Evolutionary conservation across 92 coral and sea anemone genomes (phyloP), one percentile per base, ranked within the genome.

Genomic region (Porites divaricata): DNA sequence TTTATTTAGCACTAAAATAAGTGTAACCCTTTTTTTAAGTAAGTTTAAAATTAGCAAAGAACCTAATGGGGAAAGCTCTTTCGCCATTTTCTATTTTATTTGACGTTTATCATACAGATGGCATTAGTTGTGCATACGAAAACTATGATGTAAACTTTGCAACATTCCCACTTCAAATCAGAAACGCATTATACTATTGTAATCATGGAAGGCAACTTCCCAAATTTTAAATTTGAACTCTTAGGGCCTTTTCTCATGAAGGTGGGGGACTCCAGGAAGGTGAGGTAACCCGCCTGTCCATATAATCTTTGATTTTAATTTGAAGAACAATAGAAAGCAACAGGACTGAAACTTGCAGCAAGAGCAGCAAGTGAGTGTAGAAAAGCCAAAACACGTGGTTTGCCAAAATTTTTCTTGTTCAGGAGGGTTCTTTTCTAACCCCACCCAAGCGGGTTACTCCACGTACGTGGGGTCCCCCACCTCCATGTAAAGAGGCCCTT

Each of bases 341-440:
- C 66, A 61, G 66, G 66, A 61, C 66, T 61, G 21, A 61, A 61
- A 15, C 10, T 61, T 61, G 66, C 66, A 61, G 66, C 66, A 61
- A 61, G 66, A 61, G 45, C 45, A 35, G 45, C 45, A 35, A 35
- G 45, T 35, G 45, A 35, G 45, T 35, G 45, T 0, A 35, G 45
- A 35, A 35, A 35, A 35, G 45, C 45, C 45, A 35, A 35, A 35
- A 35, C 35, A 26, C 35, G 35, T 26, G 35, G 35, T 26, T 26
- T 26, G 35, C 35, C 35, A 26, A 26, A 0, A 26, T 26, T 26
- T 26, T 26, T 26, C 35, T 26, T 26, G 35, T 26, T 26, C 35
- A 26, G 35, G 45, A 35, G 45, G 45, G 45, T 35, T 35, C 45
- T 35, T 35, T 35, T 35, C 45, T 35, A 35, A 35, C 45, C 45